Evolutionary conservation across 2,797 vertebrate genomes (phyloP).

Genomic region (Neosalanx taihuensis): DNA sequence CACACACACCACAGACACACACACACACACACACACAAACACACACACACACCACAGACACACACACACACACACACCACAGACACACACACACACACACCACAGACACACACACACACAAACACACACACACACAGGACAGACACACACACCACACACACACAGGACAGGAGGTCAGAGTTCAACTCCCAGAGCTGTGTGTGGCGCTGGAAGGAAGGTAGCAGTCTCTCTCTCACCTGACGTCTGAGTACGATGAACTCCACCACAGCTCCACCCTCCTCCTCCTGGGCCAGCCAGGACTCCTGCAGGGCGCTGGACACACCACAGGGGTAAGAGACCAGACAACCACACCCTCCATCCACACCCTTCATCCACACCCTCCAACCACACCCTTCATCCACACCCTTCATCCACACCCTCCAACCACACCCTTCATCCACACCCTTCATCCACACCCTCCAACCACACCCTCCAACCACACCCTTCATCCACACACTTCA

Average conservation of each 20-base stretch:
- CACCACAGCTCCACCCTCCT: constrained; percentile 58
- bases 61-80: background rate
- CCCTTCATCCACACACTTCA: background rate
- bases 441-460: no score
- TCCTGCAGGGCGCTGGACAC: constrained; percentile 55
- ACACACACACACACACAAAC: no score
- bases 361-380: background rate
- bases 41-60: no score
- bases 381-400: no score
- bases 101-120: background rate
- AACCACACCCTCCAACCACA: no score
- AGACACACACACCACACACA: background rate
- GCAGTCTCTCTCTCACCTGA: constrained; percentile 73
- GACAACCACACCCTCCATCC: background rate
- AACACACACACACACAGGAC: background rate
- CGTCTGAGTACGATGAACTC: constrained; percentile 74
- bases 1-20: background rate
- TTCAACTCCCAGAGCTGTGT: no score
- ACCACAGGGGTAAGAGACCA: background rate
- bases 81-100: background rate
- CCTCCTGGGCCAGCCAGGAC: constrained; percentile 46
- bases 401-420: no score
- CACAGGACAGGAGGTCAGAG: no score
- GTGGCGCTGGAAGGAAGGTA: background rate
- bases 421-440: background rate